These are phyloP conservation scores for Mobula birostris DNA, from an alignment of 2,113 vertebrate species.

Conservation along the genomic window DNA sequence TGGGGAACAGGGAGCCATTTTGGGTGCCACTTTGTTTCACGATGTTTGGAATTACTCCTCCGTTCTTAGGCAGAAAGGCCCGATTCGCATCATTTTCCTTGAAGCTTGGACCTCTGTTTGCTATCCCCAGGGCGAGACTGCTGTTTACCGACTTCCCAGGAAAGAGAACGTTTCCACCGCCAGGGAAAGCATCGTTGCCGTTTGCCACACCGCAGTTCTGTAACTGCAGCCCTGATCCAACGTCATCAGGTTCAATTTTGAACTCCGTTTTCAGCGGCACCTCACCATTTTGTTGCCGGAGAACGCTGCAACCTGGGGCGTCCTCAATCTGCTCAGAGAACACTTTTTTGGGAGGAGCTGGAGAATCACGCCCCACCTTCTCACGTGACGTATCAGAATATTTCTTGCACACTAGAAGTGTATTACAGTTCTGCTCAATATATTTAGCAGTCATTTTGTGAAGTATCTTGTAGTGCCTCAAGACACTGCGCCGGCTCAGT, in stretches of 20 bases:
- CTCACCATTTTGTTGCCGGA: constrained; percentile 27
- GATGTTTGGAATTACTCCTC: constrained; percentile 43
- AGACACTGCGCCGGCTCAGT: constrained; percentile 68
- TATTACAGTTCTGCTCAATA: constrained; percentile 57
- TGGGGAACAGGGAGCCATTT: constrained; percentile 51
- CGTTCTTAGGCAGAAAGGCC: constrained; percentile 45
- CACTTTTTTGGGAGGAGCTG: not conserved
- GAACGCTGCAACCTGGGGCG: not conserved
- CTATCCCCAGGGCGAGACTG: not conserved
- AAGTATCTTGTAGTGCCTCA: constrained; percentile 75
- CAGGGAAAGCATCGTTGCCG: constrained; percentile 45
- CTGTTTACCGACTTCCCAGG: constrained; percentile 47
- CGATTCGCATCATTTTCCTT: constrained; percentile 51
- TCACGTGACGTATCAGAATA: not conserved
- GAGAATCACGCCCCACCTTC: not conserved
- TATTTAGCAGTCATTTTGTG: constrained; percentile 66
- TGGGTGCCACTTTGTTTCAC: constrained; percentile 55
- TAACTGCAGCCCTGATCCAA: not conserved
- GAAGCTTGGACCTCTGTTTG: constrained; percentile 36
- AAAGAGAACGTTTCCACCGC: constrained; percentile 47
- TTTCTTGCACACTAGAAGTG: constrained; percentile 54
- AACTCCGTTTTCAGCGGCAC: not conserved
- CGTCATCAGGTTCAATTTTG: not conserved
- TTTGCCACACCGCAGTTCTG: constrained; percentile 19
- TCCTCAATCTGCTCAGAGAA: not conserved